A percentile compares a stretch with the other conserved stretches of the same genome.
Conservation (phyloP, 2,113 vertebrate species). For the Prolemur simus region DNA sequence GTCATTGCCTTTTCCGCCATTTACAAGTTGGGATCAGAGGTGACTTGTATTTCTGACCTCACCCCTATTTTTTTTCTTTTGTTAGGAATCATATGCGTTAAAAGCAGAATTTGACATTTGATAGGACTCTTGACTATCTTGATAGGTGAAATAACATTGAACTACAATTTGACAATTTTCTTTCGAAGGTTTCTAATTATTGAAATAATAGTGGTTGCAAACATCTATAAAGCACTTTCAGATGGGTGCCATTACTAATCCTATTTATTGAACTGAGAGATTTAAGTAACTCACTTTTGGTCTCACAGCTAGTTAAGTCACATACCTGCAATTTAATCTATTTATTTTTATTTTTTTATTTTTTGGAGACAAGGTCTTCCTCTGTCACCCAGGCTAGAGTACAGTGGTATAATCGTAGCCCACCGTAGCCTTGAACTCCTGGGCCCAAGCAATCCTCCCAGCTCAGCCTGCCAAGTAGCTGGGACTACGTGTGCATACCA, state of each 20-base stretch:
- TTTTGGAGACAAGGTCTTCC: too few relatives aligned
- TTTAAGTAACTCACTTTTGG: background rate
- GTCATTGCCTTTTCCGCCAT: background rate
- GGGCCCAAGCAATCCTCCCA: too few relatives aligned
- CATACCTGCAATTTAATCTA: background rate
- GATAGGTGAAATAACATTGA: background rate
- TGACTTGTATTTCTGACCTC: background rate
- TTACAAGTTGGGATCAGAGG: background rate
- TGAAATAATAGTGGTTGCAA: background rate
- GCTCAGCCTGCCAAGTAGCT: too few relatives aligned
- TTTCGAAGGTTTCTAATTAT: background rate
- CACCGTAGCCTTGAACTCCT: too few relatives aligned
- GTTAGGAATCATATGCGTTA: background rate
- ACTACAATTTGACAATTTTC: slow-evolving; percentile 3
- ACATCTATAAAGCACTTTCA: background rate
- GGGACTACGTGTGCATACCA: too few relatives aligned
- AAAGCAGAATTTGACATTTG: background rate
- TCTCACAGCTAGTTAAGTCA: background rate
- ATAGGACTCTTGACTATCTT: background rate
- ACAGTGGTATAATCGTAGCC: too few relatives aligned
- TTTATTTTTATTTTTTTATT: too few relatives aligned
- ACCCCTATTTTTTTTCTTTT: background rate
- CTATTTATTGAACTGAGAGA: background rate
- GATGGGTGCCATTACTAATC: background rate
- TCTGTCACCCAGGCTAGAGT: too few relatives aligned